These are phyloP conservation scores for Lycocorax pyrrhopterus DNA, from an alignment of 2,113 vertebrate genomes.

Conservation along the genomic window DNA sequence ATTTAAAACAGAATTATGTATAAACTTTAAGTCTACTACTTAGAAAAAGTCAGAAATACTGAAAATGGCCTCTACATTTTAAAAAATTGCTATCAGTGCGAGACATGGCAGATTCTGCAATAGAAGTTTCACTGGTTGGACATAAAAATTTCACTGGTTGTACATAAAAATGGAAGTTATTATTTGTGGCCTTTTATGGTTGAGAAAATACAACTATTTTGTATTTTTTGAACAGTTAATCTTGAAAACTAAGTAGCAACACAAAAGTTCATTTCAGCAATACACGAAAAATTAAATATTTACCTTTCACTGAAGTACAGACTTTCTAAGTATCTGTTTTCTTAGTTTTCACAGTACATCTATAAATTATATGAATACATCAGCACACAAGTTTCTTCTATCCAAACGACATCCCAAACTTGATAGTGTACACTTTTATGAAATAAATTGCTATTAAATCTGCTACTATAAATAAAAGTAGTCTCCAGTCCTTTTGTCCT, in stretches of 20 bases:
- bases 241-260: neutral
- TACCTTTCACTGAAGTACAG: neutral
- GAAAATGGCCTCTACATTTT: neutral
- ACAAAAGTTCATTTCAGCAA: neutral
- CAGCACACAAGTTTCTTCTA: neutral
- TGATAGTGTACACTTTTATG: neutral
- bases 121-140: neutral
- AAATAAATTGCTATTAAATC: neutral
- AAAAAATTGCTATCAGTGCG: neutral
- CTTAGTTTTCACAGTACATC: neutral
- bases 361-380: neutral
- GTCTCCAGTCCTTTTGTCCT: neutral
- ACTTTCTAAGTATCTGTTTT: neutral
- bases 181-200: neutral
- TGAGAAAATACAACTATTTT: neutral
- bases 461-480: conserved; percentile 3
- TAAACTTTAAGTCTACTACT: conserved; percentile 6
- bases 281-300: neutral
- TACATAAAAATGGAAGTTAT: neutral
- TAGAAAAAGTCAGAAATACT: conserved; percentile 27
- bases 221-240: neutral
- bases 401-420: neutral
- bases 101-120: neutral
- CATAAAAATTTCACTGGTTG: neutral
- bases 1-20: conserved; percentile 36